Evolutionary conservation across 1,140 invertebrate species (phyloP).

Genomic region (Pseudomyrmex dendroicus): DNA sequence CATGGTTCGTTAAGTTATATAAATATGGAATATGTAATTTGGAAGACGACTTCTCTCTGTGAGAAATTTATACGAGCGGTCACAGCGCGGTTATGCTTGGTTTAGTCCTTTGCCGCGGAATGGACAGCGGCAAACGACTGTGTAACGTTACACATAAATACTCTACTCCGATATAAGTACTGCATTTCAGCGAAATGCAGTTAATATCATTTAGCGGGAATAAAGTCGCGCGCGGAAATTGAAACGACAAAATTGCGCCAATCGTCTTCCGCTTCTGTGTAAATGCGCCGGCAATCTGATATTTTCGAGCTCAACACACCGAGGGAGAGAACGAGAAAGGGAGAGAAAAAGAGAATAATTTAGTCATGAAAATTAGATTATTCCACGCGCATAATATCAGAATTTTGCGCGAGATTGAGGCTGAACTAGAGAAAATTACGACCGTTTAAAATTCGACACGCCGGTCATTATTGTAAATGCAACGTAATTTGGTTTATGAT

Average conservation of each 20-base stretch:
- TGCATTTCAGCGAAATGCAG: not conserved
- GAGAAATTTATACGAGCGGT: constrained; percentile 44
- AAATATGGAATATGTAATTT: constrained; percentile 55
- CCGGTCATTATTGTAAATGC: constrained; percentile 26
- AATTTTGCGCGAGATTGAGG: constrained; percentile 22
- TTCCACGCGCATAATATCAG: constrained; percentile 43
- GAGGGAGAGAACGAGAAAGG: not conserved
- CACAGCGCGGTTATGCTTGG: constrained; percentile 10
- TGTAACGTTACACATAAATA: not conserved
- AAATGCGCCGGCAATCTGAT: constrained; percentile 8
- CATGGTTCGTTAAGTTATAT: constrained; percentile 54
- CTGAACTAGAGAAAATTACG: constrained; percentile 8
- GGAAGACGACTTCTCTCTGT: constrained; percentile 34
- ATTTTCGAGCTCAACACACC: not conserved
- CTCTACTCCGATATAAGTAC: no score
- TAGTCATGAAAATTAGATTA: constrained; percentile 38
- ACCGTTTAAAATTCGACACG: constrained; percentile 26
- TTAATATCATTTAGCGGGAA: constrained; percentile 26
- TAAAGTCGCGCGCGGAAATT: constrained; percentile 31
- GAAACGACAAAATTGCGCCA: constrained; percentile 46
- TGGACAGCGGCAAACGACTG: no score
- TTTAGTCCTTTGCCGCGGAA: not conserved
- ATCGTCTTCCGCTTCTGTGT: constrained; percentile 4
- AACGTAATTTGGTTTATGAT: constrained; percentile 1
- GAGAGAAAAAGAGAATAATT: constrained; percentile 42